These are phyloP conservation scores for Drosophila setifemur DNA, from an alignment of 1,140 invertebrate genomes.

Conservation along the genomic window DNA sequence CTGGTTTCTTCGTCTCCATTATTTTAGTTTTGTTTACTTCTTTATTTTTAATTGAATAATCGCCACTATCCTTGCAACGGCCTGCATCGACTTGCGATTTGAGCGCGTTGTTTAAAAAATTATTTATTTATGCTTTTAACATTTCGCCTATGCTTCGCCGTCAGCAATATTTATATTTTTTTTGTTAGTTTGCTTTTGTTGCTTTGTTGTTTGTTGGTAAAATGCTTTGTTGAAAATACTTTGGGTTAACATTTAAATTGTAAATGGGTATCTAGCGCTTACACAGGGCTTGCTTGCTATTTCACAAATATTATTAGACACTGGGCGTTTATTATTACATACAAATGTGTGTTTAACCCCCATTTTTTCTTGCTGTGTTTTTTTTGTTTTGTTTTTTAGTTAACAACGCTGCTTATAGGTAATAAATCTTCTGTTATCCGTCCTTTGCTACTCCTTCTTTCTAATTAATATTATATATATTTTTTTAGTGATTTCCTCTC, in stretches of 20 bases:
- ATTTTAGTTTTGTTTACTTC: background rate
- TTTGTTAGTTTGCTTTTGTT: slow-evolving; percentile 26
- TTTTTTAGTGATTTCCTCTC: slow-evolving; percentile 24
- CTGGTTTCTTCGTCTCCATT: slow-evolving; percentile 9
- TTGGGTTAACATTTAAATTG: slow-evolving; percentile 75
- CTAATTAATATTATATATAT: slow-evolving; percentile 22
- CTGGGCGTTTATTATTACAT: slow-evolving; percentile 59
- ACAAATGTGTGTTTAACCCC: slow-evolving; percentile 47
- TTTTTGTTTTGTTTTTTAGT: slow-evolving; percentile 47
- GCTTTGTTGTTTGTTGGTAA: slow-evolving; percentile 58
- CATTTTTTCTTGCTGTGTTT: slow-evolving; percentile 5
- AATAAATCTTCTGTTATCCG: slow-evolving; percentile 59
- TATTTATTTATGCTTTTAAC: slow-evolving; percentile 23
- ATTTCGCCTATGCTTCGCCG: slow-evolving; percentile 21
- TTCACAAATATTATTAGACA: slow-evolving; percentile 68
- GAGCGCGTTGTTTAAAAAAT: slow-evolving; percentile 40
- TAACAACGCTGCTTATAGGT: slow-evolving; percentile 72
- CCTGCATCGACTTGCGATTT: slow-evolving; percentile 20
- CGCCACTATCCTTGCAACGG: slow-evolving; percentile 29
- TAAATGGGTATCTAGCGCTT: slow-evolving; percentile 56
- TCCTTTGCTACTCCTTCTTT: slow-evolving; percentile 6
- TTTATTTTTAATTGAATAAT: slow-evolving; percentile 37
- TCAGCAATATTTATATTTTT: background rate
- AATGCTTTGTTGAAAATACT: slow-evolving; percentile 77
- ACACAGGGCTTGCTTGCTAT: slow-evolving; percentile 45